A percentile compares a stretch with the other conserved stretches of the same genome.
Conservation (phyloP, 2,888 invertebrate genomes). For the Sericinus montela region DNA sequence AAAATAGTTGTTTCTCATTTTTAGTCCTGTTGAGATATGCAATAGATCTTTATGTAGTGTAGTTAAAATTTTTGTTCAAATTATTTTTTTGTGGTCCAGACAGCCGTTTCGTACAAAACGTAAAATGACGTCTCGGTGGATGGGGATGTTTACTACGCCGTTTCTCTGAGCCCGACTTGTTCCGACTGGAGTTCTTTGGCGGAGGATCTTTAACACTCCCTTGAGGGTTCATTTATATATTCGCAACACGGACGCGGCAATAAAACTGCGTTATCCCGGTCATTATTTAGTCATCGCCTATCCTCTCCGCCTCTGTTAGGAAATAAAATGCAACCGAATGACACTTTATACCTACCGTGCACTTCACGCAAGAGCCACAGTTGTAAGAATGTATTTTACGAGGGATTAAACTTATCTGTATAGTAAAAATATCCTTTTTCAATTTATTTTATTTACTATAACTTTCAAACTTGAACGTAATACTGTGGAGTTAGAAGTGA, state of each 20-base stretch:
- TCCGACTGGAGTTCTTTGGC: conserved; percentile 73
- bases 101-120: conserved; percentile 52
- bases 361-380: conserved; percentile 15
- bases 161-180: conserved; percentile 71
- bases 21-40: too few relatives aligned
- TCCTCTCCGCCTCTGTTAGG: conserved; percentile 46
- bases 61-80: conserved; percentile 28
- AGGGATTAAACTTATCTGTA: too few relatives aligned
- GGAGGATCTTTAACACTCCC: conserved; percentile 78
- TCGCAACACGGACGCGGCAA: conserved; percentile 75
- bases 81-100: conserved; percentile 51
- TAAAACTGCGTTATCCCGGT: conserved; percentile 78
- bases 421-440: too few relatives aligned
- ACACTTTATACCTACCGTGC: conserved; percentile 34
- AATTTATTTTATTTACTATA: too few relatives aligned
- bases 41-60: too few relatives aligned
- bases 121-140: conserved; percentile 67
- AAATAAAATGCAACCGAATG: conserved; percentile 71
- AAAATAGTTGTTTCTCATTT: too few relatives aligned
- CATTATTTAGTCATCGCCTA: conserved; percentile 78
- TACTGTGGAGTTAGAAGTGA: too few relatives aligned
- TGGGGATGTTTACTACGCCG: conserved; percentile 71
- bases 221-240: conserved; percentile 76
- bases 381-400: conserved; percentile 1
- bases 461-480: too few relatives aligned